Conservation (phyloP, 2,797 vertebrate species). For the Coendou prehensilis region DNA sequence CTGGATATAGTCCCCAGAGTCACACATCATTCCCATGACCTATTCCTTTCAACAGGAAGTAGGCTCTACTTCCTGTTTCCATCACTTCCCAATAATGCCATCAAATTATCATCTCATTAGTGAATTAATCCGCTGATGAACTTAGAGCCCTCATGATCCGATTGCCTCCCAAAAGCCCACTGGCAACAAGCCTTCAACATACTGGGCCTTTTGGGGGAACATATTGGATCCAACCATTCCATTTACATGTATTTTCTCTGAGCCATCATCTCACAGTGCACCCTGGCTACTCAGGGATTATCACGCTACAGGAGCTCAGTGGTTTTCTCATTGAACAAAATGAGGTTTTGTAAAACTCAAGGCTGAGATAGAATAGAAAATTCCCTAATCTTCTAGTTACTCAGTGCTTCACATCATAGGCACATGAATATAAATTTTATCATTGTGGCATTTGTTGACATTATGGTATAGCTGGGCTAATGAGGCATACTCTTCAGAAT, state of each 20-base stretch:
- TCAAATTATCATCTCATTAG: not conserved
- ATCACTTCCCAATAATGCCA: not conserved
- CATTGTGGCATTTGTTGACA: not conserved
- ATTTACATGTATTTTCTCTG: not conserved
- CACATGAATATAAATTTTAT: not conserved
- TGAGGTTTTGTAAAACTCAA: slow-evolving; percentile 46
- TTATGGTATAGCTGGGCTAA: not conserved
- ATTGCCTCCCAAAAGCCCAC: not conserved
- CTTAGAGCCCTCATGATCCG: not conserved
- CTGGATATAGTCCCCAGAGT: not conserved
- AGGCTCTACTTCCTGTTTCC: not conserved
- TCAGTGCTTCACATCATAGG: not conserved
- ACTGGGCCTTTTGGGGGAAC: not conserved
- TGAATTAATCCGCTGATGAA: not conserved
- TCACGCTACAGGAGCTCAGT: not conserved
- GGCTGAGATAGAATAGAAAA: slow-evolving; percentile 8
- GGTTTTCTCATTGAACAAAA: slow-evolving; percentile 1
- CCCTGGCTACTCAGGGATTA: not conserved
- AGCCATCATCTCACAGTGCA: not conserved
- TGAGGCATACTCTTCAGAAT: not conserved
- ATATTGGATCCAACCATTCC: not conserved
- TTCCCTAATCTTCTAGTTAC: not conserved
- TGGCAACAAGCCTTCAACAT: not conserved
- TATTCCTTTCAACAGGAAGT: not conserved
- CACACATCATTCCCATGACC: not conserved